Conservation (phyloP, 1,140 invertebrate genomes). For the Lordiphosa stackelbergi region DNA sequence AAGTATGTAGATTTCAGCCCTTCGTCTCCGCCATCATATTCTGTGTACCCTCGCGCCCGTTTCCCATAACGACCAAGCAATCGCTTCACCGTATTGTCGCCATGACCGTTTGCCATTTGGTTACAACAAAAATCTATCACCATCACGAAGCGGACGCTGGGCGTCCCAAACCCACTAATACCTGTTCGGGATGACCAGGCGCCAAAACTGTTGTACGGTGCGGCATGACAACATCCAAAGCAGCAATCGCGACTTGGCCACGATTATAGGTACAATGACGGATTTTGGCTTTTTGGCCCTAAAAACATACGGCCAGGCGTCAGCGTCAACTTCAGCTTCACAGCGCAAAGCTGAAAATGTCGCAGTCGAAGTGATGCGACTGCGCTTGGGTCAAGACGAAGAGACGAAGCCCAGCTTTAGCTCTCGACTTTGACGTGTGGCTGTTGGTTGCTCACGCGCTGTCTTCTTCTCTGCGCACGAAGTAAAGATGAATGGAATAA, state of each 20-base stretch:
- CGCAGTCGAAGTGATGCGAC: slow-evolving; percentile 28
- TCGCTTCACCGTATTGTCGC: slow-evolving; percentile 31
- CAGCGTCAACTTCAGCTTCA: slow-evolving; percentile 33
- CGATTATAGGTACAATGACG: slow-evolving; percentile 67
- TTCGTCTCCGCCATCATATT: slow-evolving; percentile 20
- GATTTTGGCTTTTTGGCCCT: slow-evolving; percentile 71
- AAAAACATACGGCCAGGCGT: slow-evolving; percentile 55
- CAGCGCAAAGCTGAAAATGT: slow-evolving; percentile 50
- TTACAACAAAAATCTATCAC: slow-evolving; percentile 46
- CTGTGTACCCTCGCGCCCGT: slow-evolving; percentile 19
- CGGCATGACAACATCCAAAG: slow-evolving; percentile 56
- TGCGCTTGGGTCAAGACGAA: slow-evolving; percentile 39
- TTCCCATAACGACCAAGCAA: slow-evolving; percentile 34
- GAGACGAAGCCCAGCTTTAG: slow-evolving; percentile 5
- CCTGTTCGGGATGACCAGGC: slow-evolving; percentile 70
- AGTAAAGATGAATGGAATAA: slow-evolving; percentile 50
- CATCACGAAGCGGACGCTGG: slow-evolving; percentile 70
- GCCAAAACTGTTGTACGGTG: slow-evolving; percentile 5
- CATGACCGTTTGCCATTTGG: slow-evolving; percentile 64
- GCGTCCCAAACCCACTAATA: slow-evolving; percentile 62
- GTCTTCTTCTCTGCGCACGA: slow-evolving; percentile 47
- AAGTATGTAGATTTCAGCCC: not conserved
- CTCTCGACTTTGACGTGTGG: slow-evolving; percentile 32
- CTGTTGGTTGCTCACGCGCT: slow-evolving; percentile 53
- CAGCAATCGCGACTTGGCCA: slow-evolving; percentile 29